A percentile compares a stretch with the other conserved stretches of the same genome.
Conservation (phyloP, 2,888 invertebrate genomes). For the Automeris io region DNA sequence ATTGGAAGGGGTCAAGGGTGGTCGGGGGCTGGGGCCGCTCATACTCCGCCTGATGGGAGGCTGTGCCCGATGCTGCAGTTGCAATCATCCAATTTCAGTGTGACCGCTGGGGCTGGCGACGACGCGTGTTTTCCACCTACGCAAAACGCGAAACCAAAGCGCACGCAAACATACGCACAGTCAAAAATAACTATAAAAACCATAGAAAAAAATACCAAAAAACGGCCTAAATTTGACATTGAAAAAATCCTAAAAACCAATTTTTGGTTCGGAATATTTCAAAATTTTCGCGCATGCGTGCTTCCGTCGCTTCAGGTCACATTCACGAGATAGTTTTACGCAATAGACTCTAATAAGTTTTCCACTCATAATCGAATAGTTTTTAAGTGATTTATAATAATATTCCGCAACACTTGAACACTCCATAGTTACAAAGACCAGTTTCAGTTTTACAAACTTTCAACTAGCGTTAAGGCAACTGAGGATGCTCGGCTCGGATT, state of each 20-base stretch:
- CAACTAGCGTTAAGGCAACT: constrained; percentile 74
- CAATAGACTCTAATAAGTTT: constrained; percentile 70
- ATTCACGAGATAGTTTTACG: constrained; percentile 72
- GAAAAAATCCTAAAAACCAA: constrained; percentile 65
- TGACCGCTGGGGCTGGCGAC: constrained; percentile 69
- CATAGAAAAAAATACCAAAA: constrained; percentile 22
- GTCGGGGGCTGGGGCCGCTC: constrained; percentile 36
- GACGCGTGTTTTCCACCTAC: constrained; percentile 74
- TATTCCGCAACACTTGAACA: constrained; percentile 75
- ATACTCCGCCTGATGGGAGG: constrained; percentile 38
- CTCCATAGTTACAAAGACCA: constrained; percentile 50
- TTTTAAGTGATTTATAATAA: constrained; percentile 67
- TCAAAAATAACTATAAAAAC: constrained; percentile 21
- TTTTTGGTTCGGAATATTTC: constrained; percentile 55
- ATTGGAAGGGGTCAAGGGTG: constrained; percentile 43
- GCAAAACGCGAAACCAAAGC: constrained; percentile 62
- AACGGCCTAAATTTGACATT: constrained; percentile 42
- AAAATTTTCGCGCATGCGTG: constrained; percentile 72
- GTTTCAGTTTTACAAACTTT: constrained; percentile 66
- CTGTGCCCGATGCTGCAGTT: constrained; percentile 51
- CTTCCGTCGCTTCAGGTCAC: constrained; percentile 55
- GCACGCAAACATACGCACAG: constrained; percentile 28
- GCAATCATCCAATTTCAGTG: constrained; percentile 68
- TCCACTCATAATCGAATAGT: constrained; percentile 66
- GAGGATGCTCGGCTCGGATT: constrained; percentile 66